Percentiles rank a stretch among this genome's conserved stretches.
Conservation (phyloP, 2,797 vertebrate genomes). For the Potorous gilbertii region DNA sequence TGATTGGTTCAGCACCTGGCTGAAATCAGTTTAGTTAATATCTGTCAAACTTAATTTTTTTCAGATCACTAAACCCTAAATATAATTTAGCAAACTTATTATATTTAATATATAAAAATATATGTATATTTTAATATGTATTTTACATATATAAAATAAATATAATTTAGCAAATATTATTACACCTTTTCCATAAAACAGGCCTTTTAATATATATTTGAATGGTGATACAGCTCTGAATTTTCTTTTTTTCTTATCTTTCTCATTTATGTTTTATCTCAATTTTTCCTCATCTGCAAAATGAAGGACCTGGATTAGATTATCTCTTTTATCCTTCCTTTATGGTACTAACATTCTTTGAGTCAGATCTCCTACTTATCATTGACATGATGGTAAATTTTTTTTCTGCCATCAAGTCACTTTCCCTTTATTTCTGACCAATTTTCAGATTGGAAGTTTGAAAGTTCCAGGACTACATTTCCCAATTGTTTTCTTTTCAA, state of each 20-base stretch:
- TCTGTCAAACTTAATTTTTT: slow-evolving; percentile 7
- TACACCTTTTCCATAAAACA: not conserved
- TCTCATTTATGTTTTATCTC: slow-evolving; percentile 12
- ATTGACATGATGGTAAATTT: not conserved
- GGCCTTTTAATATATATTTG: slow-evolving; percentile 48
- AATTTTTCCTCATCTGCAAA: not conserved
- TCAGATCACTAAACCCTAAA: not conserved
- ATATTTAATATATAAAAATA: too few species aligned
- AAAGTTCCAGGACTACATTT: not conserved
- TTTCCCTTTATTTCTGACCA: not conserved
- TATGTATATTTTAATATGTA: too few species aligned
- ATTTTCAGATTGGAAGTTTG: not conserved
- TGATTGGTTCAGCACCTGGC: slow-evolving; percentile 15
- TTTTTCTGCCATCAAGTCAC: not conserved
- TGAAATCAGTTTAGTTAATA: not conserved
- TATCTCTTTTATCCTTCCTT: not conserved
- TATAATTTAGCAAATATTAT: not conserved
- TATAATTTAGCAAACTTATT: not conserved
- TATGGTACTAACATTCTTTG: not conserved
- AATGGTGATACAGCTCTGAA: slow-evolving; percentile 9
- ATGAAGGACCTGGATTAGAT: not conserved
- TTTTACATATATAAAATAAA: too few species aligned
- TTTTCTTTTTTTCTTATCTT: slow-evolving; percentile 36
- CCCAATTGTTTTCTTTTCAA: not conserved
- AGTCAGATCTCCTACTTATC: not conserved